Conservation (phyloP, 2,113 vertebrate genomes). For the Columbina picui region DNA sequence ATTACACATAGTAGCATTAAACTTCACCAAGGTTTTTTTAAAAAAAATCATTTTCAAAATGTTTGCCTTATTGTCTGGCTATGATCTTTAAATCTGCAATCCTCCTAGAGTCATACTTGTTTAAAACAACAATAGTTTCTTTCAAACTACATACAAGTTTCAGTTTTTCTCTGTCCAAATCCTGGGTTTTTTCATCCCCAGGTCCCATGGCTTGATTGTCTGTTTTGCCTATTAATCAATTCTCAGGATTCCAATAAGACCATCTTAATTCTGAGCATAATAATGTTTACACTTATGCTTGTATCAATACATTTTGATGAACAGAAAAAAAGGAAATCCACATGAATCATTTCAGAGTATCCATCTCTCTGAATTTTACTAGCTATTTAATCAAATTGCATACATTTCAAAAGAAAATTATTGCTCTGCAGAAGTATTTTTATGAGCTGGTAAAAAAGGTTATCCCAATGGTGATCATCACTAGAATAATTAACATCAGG, state of each 20-base stretch:
- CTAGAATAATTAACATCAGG: neutral
- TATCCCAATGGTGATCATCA: neutral
- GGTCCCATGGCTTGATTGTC: neutral
- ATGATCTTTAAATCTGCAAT: neutral
- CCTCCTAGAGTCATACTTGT: neutral
- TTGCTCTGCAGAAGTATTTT: neutral
- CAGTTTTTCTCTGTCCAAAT: neutral
- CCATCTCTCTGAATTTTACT: neutral
- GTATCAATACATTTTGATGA: neutral
- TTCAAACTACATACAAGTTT: neutral
- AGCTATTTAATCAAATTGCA: neutral
- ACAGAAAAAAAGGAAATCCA: neutral
- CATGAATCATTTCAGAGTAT: neutral
- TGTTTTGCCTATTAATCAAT: neutral
- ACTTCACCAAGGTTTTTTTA: neutral
- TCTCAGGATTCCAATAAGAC: neutral
- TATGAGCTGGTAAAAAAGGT: neutral
- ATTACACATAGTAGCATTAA: neutral
- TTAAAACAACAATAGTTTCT: neutral
- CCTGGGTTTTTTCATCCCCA: neutral
- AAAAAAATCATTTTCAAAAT: neutral
- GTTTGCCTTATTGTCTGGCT: neutral
- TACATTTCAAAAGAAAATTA: neutral
- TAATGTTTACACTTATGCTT: neutral
- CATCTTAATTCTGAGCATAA: neutral